phyloP scores from a whole-genome alignment of 2,113 vertebrate species.

The Willisornis vidua region DNA sequence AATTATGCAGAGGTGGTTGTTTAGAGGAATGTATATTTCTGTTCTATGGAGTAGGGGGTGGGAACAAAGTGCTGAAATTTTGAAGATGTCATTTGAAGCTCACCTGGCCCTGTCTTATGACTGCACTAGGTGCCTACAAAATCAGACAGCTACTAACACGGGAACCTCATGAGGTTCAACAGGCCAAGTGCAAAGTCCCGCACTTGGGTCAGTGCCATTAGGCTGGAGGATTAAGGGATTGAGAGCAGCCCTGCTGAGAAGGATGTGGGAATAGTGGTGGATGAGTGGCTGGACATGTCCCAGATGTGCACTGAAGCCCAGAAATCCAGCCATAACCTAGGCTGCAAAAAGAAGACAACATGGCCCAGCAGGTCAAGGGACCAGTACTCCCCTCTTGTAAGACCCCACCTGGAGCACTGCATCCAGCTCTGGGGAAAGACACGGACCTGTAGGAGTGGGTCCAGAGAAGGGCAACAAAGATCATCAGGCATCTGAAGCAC shows the following conservation, averaged over 20 bases:
- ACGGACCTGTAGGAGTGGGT: background rate
- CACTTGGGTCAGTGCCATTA: background rate
- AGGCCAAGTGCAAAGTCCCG: background rate
- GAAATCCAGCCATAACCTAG: background rate
- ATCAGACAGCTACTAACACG: background rate
- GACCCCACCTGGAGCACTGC: background rate
- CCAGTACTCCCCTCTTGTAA: background rate
- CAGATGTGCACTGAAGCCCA: background rate
- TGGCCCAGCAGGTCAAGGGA: background rate
- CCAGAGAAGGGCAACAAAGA: background rate
- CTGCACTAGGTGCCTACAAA: background rate
- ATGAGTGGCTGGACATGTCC: background rate
- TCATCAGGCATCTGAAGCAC: background rate
- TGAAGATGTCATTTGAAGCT: background rate
- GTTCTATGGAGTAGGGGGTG: rapidly evolving
- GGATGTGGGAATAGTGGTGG: background rate
- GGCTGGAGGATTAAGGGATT: background rate
- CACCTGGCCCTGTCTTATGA: background rate
- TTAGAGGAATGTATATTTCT: background rate
- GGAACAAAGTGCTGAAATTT: background rate
- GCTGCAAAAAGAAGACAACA: background rate
- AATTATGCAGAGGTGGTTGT: background rate
- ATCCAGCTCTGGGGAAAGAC: background rate
- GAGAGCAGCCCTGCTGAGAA: background rate
- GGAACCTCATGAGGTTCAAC: background rate